Evolutionary conservation across 2,797 vertebrate genomes (phyloP).

Genomic region (Odontamblyopus rebecca): DNA sequence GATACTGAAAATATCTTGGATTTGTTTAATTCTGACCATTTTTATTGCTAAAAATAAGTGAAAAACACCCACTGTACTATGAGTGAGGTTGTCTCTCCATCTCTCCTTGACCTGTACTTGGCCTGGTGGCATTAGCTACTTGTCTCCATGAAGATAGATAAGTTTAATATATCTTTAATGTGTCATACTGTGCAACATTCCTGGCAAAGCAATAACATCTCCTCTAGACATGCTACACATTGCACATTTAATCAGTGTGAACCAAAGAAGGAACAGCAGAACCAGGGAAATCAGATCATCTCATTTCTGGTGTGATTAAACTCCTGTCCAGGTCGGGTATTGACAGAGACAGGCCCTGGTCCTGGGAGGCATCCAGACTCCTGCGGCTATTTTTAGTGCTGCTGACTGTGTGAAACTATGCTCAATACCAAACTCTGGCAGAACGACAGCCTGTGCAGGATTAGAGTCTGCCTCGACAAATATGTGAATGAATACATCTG

Average conservation of each 20-base stretch:
- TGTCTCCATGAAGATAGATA: no score
- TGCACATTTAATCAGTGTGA: neutral
- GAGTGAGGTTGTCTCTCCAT: neutral
- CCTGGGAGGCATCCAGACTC: constrained; percentile 71
- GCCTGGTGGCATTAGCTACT: no score
- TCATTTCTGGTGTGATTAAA: constrained; percentile 8
- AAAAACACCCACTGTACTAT: neutral
- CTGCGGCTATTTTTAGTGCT: constrained; percentile 78
- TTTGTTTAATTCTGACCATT: neutral
- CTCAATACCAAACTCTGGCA: constrained; percentile 70
- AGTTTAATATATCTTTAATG: no score
- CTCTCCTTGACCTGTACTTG: neutral
- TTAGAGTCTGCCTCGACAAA: constrained; percentile 43
- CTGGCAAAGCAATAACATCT: neutral
- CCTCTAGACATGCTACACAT: neutral
- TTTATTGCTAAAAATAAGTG: neutral
- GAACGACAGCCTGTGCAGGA: constrained; percentile 64
- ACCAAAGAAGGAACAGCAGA: neutral
- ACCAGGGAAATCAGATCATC: neutral
- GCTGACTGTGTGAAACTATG: constrained; percentile 78
- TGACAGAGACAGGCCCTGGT: constrained; percentile 69
- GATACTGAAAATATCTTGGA: no score
- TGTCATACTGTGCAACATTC: no score
- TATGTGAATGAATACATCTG: constrained; percentile 27
- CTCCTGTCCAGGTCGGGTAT: constrained; percentile 50